Percentiles rank a stretch among this genome's conserved stretches.
phyloP scores from a whole-genome alignment of 2,113 vertebrate genomes.

The Plestiodon gilberti region DNA sequence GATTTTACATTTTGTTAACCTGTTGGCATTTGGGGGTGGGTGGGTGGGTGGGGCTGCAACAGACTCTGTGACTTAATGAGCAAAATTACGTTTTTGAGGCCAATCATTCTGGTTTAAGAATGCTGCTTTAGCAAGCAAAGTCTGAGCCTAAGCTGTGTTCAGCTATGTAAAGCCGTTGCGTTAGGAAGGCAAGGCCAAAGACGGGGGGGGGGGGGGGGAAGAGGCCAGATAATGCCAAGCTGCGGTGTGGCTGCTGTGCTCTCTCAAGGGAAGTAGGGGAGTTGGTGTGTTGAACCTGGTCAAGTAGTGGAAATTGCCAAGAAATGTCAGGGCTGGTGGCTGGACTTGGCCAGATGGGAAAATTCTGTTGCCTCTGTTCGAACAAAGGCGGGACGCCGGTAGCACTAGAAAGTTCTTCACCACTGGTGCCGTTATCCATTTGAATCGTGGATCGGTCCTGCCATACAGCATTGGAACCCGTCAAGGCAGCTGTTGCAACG shows the following conservation, averaged over 20 bases:
- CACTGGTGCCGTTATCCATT: not conserved
- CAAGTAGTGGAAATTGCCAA: not conserved
- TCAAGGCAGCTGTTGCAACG: not conserved
- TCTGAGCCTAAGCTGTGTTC: not conserved
- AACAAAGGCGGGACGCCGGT: not conserved
- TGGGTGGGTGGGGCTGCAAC: not conserved
- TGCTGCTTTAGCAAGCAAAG: not conserved
- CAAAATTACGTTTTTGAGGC: not conserved
- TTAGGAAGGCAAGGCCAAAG: not conserved
- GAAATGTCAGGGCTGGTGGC: too few relatives aligned
- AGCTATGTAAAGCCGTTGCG: accelerated
- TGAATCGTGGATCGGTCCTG: not conserved
- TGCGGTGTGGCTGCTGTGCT: not conserved
- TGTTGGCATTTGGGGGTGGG: slow-evolving; percentile 28
- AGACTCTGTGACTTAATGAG: slow-evolving; percentile 13
- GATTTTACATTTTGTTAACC: slow-evolving; percentile 19
- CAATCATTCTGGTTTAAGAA: not conserved
- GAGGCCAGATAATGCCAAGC: accelerated
- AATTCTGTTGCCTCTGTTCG: not conserved
- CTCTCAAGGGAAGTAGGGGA: not conserved
- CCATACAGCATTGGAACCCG: not conserved
- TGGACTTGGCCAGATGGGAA: not conserved
- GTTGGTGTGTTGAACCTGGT: not conserved
- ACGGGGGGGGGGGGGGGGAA: not conserved
- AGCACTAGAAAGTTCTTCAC: not conserved